Percentiles rank a stretch among this genome's conserved stretches.
phyloP scores from a whole-genome alignment of 2,888 invertebrate genomes.

The Aphidoletes aphidimyza region DNA sequence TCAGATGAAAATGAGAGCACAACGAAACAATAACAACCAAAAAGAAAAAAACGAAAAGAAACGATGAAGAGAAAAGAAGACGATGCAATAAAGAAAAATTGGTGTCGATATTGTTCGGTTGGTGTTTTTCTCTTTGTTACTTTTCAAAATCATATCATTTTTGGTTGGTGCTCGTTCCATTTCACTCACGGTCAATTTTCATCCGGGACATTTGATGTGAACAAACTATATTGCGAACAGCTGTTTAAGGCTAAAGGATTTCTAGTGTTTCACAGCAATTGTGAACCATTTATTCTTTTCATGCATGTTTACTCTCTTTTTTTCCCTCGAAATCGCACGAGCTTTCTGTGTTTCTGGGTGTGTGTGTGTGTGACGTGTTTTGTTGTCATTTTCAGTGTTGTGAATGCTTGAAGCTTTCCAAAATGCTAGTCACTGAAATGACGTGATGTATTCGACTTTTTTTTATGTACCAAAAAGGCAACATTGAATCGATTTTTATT shows the following conservation, averaged over 20 bases:
- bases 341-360: no score
- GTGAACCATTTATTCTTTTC: not conserved
- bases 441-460: not conserved
- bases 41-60: not conserved
- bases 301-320: not conserved
- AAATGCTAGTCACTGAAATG: not conserved
- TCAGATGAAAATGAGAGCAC: not conserved
- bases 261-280: not conserved
- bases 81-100: constrained; percentile 8
- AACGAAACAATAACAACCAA: not conserved
- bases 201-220: not conserved
- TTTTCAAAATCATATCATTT: not conserved
- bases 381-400: not conserved
- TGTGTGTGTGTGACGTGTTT: not conserved
- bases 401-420: no score
- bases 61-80: not conserved
- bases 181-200: not conserved
- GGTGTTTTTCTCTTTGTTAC: not conserved
- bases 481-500: not conserved
- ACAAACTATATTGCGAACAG: not conserved
- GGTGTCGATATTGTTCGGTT: not conserved
- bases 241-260: constrained; percentile 12
- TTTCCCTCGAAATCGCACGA: no score
- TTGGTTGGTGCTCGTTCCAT: not conserved
- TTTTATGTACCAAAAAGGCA: not conserved